phyloP scores from a whole-genome alignment of 2,113 vertebrate genomes.

The Myotis davidii region DNA sequence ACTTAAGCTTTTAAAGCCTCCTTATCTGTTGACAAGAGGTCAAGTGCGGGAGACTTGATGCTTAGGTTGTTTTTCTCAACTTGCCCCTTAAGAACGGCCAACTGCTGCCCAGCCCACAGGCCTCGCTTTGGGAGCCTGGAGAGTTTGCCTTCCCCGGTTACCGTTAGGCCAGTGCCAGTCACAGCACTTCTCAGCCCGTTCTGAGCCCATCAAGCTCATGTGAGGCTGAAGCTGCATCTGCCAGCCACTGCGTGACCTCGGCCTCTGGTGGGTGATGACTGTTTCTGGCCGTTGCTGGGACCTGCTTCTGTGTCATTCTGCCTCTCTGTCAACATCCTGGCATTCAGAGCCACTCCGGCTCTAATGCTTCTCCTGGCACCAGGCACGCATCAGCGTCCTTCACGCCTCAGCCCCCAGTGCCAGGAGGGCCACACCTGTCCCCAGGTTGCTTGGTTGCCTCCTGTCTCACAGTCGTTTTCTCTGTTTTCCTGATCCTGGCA shows the following conservation, averaged over 20 bases:
- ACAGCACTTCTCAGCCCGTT: accelerated
- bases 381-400: accelerated
- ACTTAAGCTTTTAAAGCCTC: not conserved
- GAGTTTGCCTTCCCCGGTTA: not conserved
- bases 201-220: not conserved
- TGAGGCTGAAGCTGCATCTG: not conserved
- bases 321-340: not conserved
- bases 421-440: not conserved
- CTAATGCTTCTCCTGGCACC: not conserved
- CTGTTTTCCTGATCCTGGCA: not conserved
- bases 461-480: not conserved
- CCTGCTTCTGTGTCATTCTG: not conserved
- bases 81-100: not conserved
- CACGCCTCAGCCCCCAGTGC: not conserved
- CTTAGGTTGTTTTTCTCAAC: not conserved
- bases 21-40: not conserved
- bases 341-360: not conserved
- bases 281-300: not conserved
- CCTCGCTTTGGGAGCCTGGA: not conserved
- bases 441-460: not conserved
- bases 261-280: not conserved
- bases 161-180: not conserved
- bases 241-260: not conserved
- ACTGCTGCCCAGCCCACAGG: not conserved
- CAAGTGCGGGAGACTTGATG: not conserved